Conservation (phyloP, 2,888 invertebrate species). For the Sphaerophoria taeniata region DNA sequence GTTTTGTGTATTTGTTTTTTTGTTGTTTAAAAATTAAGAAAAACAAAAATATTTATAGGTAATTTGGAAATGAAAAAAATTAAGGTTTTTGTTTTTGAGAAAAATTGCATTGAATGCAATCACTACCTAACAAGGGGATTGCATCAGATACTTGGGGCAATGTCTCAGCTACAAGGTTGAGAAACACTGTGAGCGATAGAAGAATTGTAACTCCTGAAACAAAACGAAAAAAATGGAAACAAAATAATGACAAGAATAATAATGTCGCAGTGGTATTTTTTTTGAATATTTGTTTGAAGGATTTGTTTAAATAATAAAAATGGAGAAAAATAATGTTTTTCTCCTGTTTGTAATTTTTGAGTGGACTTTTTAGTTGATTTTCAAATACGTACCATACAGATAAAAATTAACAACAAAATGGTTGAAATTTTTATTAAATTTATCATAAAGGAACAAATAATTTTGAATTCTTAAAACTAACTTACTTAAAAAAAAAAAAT, state of each 20-base stretch:
- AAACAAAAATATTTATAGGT: background rate
- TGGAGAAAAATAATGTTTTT: background rate
- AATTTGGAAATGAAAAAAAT: constrained; percentile 22
- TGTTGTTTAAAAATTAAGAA: constrained; percentile 17
- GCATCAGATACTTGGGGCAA: constrained; percentile 99
- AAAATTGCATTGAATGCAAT: constrained; percentile 83
- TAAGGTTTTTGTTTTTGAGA: constrained; percentile 76
- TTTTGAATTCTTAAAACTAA: too few species aligned
- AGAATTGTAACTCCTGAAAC: constrained; percentile 99
- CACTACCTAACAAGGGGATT: constrained; percentile 99
- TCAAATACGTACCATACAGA: background rate
- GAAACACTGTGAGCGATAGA: constrained; percentile 99
- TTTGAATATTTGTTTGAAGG: constrained; percentile 37
- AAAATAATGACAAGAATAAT: constrained; percentile 70
- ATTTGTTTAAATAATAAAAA: background rate
- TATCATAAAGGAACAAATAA: too few species aligned
- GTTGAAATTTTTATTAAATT: too few species aligned
- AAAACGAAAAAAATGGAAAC: constrained; percentile 76
- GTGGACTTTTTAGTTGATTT: background rate
- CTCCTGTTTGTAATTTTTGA: background rate
- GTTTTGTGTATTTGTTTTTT: constrained; percentile 44
- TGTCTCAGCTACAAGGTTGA: constrained; percentile 99
- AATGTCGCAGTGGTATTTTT: constrained; percentile 61
- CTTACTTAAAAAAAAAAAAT: too few species aligned
- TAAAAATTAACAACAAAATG: too few species aligned